Base-by-base conservation (phyloP, 1,140 invertebrate genomes). In the Lordiphosa mommai region DNA sequence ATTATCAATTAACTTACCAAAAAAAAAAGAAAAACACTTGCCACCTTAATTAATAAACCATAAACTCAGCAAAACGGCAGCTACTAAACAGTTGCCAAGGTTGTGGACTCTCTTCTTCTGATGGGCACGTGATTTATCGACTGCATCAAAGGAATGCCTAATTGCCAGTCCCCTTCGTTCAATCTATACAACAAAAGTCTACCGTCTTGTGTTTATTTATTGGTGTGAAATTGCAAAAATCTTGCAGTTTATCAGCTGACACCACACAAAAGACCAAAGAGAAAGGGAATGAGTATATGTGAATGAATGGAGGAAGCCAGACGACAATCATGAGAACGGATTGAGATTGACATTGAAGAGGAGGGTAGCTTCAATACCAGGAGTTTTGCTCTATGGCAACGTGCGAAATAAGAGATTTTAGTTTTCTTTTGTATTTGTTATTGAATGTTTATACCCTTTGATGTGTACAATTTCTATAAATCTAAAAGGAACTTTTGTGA, bases 161-260 rank as follows among this genome's bases (percentile, higher is more conserved):
- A 43, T 43, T 43, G 27, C 10, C 27, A 33, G 9, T 12, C 32
- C 32, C 32, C 32, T 12, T 7, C n/a, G 9, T 33, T 33, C 32
- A 33, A 33, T 33, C 32, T 23, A 23, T 23, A 23, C 20, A 23
- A 23, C 20, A 23, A 23, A 23, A 23, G 20, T 23, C 3, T 23
- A 7, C 40, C 20, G 10, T 43, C 40, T 27, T 23, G 38, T 57
- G 17, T 36, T 48, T 44, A 23, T 37, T 34, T 38, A 17, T 48
- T 14, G 48, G 41, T 48, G 43, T 53, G 49, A 59, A 64, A 66
- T 55, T 33, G 51, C 47, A 69, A 64, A 59, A 53, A 65, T 59
- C 53, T 64, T 17, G 33, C 48, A 65, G 43, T 46, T 55, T 40
- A 60, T 59, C 66, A 55, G 55, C 33, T 46, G 55, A 53, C 27